These are phyloP conservation scores for Psittacula derbiana DNA, from an alignment of 2,797 vertebrate genomes.

Conservation along the genomic window DNA sequence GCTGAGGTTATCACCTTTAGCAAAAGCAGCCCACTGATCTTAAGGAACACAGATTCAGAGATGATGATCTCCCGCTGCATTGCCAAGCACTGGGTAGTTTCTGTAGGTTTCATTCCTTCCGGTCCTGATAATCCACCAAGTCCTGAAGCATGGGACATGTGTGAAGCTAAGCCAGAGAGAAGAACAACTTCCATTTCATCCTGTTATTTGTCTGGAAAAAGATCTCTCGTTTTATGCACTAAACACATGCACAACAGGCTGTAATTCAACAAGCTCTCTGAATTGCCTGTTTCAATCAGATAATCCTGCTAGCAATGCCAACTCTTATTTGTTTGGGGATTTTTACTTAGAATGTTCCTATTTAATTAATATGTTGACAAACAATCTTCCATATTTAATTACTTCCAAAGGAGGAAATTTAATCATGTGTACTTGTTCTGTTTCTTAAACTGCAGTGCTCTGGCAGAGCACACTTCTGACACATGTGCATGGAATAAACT, in stretches of 20 bases:
- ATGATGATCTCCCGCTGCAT: background rate
- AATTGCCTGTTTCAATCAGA: conserved; percentile 40
- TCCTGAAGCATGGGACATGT: background rate
- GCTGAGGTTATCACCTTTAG: background rate
- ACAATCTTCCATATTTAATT: conserved; percentile 40
- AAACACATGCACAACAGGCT: background rate
- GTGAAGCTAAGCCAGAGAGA: background rate
- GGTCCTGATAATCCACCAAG: background rate
- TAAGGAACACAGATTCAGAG: background rate
- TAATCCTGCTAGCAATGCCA: conserved; percentile 50
- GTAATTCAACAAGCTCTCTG: background rate
- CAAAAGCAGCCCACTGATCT: background rate
- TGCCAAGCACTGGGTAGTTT: background rate
- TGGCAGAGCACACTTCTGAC: conserved; percentile 23
- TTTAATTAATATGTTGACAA: conserved; percentile 67
- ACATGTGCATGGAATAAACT: background rate
- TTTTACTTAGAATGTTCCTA: conserved; percentile 41
- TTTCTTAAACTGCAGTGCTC: conserved; percentile 14
- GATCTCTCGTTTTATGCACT: background rate
- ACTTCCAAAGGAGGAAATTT: conserved; percentile 52
- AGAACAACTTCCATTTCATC: background rate
- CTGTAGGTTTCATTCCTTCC: background rate
- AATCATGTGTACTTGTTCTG: conserved; percentile 47
- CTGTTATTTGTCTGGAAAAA: background rate
- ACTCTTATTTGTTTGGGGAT: conserved; percentile 17